Evolutionary conservation across 2,888 invertebrate genomes (phyloP), one percentile per base, ranked within the genome.

Genomic region (Diaperis boleti): DNA sequence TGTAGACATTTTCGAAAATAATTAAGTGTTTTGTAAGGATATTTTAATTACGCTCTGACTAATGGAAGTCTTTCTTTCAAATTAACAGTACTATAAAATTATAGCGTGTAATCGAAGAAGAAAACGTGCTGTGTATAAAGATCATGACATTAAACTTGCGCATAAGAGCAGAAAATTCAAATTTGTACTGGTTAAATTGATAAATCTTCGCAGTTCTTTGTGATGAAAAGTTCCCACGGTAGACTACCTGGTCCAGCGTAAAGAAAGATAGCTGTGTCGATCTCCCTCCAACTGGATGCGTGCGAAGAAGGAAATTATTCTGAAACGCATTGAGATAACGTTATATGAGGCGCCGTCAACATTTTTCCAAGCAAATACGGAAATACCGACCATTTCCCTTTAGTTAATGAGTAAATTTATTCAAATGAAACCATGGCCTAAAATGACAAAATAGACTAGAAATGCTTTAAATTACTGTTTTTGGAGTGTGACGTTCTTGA

Each of bases 161-260:
- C 41, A 55, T 39, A 2, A 26, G 55, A 37, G 29, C 42, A 52
- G 42, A 26, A 13, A 62, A 49, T 56, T 56, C 50, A 49, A 55
- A 41, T 33, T 56, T 57, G 49, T 39, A 37, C 20, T 33, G 52
- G 67, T 60, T 66, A 62, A 65, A 61, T 64, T 64, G 61, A 71
- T 71, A 70, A 68, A 70, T 68, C 67, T 67, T 60, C 29, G 63
- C 67, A 71, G 71, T 71, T 72, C 73, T 71, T 69, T 69, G 69
- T 64, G 68, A 64, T 50, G 65, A 54, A 59, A 41, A 64, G 71
- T 72, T 72, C 72, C 70, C 72, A 72, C 72, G 72, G 47, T 57
- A 54, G 26, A 26, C 22, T 52, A 60, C 64, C 44, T 68, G 65
- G 62, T 62, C 65, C 65, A 69, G 65, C 62, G 17, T 11, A 41